phyloP scores from a whole-genome alignment of 2,888 invertebrate genomes.

The Conus canariensis region DNA sequence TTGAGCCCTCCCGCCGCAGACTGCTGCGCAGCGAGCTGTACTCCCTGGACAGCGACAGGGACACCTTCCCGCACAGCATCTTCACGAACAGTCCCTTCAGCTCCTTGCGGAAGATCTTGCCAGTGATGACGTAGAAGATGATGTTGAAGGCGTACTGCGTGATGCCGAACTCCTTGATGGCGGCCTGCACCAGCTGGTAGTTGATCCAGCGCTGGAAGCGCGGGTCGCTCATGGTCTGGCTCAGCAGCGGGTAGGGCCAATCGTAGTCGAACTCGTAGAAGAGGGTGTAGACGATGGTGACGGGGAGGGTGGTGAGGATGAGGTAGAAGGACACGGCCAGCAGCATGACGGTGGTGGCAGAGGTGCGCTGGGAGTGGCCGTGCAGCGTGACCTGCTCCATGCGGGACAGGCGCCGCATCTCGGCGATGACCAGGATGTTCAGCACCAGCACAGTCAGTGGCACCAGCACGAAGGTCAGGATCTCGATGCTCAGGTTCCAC shows the following conservation, averaged over 20 bases:
- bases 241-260: conserved; percentile 44
- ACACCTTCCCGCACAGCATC: conserved; percentile 55
- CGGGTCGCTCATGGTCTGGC: conserved; percentile 56
- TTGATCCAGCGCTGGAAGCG: conserved; percentile 67
- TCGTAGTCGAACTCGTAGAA: conserved; percentile 60
- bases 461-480: conserved; percentile 74
- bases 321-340: conserved; percentile 76
- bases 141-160: conserved; percentile 78
- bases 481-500: conserved; percentile 76
- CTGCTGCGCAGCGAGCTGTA: conserved; percentile 63
- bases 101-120: conserved; percentile 76
- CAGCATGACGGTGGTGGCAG: conserved; percentile 77
- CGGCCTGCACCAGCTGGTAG: conserved; percentile 63
- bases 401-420: conserved; percentile 67
- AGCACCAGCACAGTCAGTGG: conserved; percentile 76
- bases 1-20: conserved; percentile 53
- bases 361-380: conserved; percentile 61
- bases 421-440: conserved; percentile 75
- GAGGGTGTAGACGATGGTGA: conserved; percentile 71
- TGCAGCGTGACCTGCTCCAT: conserved; percentile 57
- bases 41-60: conserved; percentile 58
- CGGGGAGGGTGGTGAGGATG: conserved; percentile 76
- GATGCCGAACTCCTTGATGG: conserved; percentile 74
- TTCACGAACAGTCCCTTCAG: conserved; percentile 62
- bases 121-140: conserved; percentile 77